Evolutionary conservation across 2,888 invertebrate species (phyloP), one percentile per base, ranked within the genome.

Genomic region (Atrina japonica): DNA sequence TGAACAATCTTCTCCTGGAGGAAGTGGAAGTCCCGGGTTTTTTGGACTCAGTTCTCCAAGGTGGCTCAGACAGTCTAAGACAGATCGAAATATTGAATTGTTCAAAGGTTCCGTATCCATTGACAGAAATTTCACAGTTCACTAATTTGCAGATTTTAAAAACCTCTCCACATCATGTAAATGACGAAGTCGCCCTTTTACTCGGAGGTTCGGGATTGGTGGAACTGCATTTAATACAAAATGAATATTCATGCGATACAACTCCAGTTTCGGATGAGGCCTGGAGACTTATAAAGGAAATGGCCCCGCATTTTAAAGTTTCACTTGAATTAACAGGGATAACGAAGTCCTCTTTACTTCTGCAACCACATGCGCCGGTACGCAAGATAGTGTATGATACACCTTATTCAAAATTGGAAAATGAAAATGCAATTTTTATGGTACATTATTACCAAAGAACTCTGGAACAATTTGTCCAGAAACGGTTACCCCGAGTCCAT

Each of bases 81-180:
- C 92, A 93, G 1, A 90, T 96, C 27, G 92, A 93, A 67, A 87
- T 96, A n/a, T 92, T 95, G 7, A 96, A 96, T 89, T 92, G 94
- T 3, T 95, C 95, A 0, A 94, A 93, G 81, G 91, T 92, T 5
- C 93, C 93, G 55, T 95, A 94, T 81, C 94, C 94, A 35, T 91
- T 96, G 23, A 91, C 95, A 73, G 95, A 96, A 84, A 93, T 94
- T 29, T 95, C 95, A 0, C 93, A 95, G 30, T 96, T 96, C 87
- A 88, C 95, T 27, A 94, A 95, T 88, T 92, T 96, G 66, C 91
- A 93, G 85, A 94, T 94, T 73, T 83, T 92, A 25, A 81, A 87
- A 27, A 81, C 92, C 43, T 90, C 90, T n/a, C 91, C 91, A 1
- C 91, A 95, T 91, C 95, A 95, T 89, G 91, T 96, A 56, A 94